Percentiles rank a stretch among this genome's conserved stretches.
Evolutionary conservation across 2,888 invertebrate genomes (phyloP).

Genomic region (Uloborus plumipes): DNA sequence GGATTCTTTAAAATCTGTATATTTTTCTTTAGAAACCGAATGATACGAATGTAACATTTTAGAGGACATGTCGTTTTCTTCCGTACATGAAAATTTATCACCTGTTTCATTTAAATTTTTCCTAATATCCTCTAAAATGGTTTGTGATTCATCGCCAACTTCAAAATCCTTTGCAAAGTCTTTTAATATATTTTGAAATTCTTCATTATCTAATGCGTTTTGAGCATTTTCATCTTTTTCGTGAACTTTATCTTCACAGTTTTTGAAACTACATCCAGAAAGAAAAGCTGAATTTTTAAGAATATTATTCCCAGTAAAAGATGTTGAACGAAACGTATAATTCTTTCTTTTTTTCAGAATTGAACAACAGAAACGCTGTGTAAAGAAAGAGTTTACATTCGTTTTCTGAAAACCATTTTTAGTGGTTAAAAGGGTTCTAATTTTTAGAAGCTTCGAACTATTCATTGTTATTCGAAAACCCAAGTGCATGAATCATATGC

Average conservation of each 20-base stretch:
- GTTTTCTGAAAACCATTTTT: no score
- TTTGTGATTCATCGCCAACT: slow-evolving; percentile 24
- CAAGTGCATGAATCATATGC: no score
- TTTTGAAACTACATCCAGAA: no score
- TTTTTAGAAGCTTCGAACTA: no score
- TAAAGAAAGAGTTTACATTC: no score
- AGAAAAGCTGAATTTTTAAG: no score
- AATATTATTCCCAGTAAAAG: no score
- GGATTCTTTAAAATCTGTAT: slow-evolving; percentile 35
- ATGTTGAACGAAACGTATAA: no score
- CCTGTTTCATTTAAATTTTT: slow-evolving; percentile 30
- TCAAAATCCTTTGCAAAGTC: slow-evolving; percentile 50
- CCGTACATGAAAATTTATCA: background rate
- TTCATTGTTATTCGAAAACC: no score
- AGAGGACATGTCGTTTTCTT: background rate
- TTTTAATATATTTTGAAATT: slow-evolving; percentile 49
- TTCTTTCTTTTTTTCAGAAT: no score
- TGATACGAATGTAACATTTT: background rate
- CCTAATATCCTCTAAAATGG: slow-evolving; percentile 40
- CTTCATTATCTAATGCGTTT: slow-evolving; percentile 41
- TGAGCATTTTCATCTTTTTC: slow-evolving; percentile 4
- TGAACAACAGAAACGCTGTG: no score
- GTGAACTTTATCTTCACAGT: background rate
- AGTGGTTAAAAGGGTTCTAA: no score
- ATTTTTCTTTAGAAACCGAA: background rate